Evolutionary conservation across 1,140 invertebrate genomes (phyloP).

Genomic region (Chionoecetes opilio): DNA sequence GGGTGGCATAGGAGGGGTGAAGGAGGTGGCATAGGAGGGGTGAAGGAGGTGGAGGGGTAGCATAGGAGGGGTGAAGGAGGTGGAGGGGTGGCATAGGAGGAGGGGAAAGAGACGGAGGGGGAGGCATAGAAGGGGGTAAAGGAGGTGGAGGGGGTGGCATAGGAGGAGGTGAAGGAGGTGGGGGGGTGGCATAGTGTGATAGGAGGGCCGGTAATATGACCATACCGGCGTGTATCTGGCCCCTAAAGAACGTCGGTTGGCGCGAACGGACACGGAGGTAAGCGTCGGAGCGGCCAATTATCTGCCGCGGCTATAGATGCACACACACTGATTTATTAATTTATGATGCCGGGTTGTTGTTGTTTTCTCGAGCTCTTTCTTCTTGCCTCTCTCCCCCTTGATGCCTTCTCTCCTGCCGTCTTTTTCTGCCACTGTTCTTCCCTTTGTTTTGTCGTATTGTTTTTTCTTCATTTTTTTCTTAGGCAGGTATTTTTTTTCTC

Average conservation of each 20-base stretch:
- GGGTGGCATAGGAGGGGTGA: no score
- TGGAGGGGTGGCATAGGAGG: no score
- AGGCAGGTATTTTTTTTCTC: no score
- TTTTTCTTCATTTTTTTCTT: not conserved
- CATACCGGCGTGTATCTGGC: not conserved
- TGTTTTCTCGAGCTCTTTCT: not conserved
- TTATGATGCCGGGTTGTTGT: not conserved
- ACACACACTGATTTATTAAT: conserved; percentile 7
- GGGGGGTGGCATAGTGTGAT: no score
- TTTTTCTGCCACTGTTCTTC: not conserved
- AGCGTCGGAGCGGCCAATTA: not conserved
- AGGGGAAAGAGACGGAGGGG: no score
- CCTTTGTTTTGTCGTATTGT: not conserved
- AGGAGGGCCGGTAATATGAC: not conserved
- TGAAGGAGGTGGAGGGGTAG: no score
- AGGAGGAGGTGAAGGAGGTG: no score
- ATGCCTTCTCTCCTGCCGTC: not conserved
- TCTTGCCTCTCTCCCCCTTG: not conserved
- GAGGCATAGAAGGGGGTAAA: no score
- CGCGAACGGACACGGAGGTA: not conserved
- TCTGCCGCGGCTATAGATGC: not conserved
- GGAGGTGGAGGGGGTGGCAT: no score
- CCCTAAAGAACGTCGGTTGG: not conserved
- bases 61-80: no score
- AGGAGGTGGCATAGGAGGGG: no score